phyloP scores from a whole-genome alignment of 1,140 invertebrate species.

The Leptinotarsa undecemlineata region DNA sequence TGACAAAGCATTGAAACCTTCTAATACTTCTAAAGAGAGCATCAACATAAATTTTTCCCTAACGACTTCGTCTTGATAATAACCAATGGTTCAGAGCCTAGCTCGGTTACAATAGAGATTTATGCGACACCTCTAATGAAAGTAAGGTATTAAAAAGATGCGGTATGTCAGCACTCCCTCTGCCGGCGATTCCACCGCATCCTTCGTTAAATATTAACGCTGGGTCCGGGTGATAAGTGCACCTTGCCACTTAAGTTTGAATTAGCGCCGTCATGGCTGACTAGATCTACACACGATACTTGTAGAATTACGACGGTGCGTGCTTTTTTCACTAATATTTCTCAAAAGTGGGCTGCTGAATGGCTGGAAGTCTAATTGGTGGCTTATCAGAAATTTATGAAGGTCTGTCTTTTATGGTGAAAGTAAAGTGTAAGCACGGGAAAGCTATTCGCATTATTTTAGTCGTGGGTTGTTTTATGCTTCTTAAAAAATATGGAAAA shows the following conservation, averaged over 20 bases:
- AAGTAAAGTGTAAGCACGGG: background rate
- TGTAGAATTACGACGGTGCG: slow-evolving; percentile 40
- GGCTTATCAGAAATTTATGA: slow-evolving; percentile 36
- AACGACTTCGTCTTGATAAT: background rate
- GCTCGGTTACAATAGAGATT: slow-evolving; percentile 45
- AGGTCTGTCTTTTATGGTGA: slow-evolving; percentile 15
- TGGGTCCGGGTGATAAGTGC: slow-evolving; percentile 53
- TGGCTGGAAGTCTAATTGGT: slow-evolving; percentile 34
- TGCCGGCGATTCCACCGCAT: slow-evolving; percentile 38
- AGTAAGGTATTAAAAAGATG: slow-evolving; percentile 53
- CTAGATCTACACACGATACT: slow-evolving; percentile 40
- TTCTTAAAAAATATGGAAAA: slow-evolving; percentile 3
- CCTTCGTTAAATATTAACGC: slow-evolving; percentile 52
- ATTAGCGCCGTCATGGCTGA: slow-evolving; percentile 34
- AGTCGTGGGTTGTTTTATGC: slow-evolving; percentile 6
- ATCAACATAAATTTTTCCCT: background rate
- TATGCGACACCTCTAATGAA: slow-evolving; percentile 52
- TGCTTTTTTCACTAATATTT: slow-evolving; percentile 42
- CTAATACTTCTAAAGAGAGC: background rate
- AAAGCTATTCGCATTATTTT: background rate
- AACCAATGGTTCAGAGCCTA: background rate
- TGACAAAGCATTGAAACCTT: too few relatives aligned
- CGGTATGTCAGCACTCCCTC: slow-evolving; percentile 45
- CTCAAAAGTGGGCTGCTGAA: slow-evolving; percentile 32
- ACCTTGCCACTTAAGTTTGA: slow-evolving; percentile 42